phyloP scores from a whole-genome alignment of 2,797 vertebrate species.

The Pangasius macronema region DNA sequence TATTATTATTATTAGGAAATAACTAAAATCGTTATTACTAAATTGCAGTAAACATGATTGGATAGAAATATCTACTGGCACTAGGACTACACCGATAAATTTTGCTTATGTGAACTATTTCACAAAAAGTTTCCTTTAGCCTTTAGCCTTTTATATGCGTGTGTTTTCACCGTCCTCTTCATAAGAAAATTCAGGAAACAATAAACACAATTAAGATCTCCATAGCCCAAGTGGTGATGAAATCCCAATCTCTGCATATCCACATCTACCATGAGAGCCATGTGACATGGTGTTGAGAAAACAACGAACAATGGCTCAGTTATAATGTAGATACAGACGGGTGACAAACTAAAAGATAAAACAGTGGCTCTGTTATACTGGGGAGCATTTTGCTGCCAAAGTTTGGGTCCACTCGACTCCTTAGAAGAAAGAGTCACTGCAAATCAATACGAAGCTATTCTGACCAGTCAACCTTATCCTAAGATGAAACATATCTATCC shows the following conservation, averaged over 20 bases:
- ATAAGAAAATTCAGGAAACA: background rate
- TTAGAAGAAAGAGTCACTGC: background rate
- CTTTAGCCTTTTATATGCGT: background rate
- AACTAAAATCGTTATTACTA: background rate
- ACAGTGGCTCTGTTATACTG: constrained; percentile 10
- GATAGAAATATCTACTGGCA: background rate
- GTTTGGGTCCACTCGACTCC: background rate
- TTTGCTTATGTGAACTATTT: background rate
- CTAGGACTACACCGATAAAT: background rate
- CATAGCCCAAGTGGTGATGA: background rate
- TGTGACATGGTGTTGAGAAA: background rate
- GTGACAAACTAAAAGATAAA: background rate
- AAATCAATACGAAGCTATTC: background rate
- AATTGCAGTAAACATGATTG: background rate
- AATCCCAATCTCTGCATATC: background rate
- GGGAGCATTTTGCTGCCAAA: background rate
- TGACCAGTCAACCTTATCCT: background rate
- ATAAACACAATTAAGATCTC: background rate
- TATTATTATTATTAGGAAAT: background rate
- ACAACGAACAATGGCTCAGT: background rate
- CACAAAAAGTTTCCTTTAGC: background rate
- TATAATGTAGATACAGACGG: background rate
- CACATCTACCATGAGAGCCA: background rate
- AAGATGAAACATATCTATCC: background rate
- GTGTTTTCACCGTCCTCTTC: background rate